Conservation (phyloP, 1,140 invertebrate species). For the Brachystomella parvula region DNA sequence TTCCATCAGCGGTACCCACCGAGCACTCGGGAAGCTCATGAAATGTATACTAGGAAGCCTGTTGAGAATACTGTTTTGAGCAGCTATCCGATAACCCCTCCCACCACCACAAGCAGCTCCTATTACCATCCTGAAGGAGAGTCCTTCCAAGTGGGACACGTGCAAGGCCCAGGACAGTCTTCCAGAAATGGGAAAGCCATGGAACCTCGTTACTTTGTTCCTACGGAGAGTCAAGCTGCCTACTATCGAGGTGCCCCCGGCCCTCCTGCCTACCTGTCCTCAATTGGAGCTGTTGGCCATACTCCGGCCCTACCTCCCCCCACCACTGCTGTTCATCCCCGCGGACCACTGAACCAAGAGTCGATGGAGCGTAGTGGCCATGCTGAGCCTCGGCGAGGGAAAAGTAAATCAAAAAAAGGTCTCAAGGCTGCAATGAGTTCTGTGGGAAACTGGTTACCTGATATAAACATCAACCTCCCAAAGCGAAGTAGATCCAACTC, state of each 20-base stretch:
- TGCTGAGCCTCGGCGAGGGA: conserved; percentile 43
- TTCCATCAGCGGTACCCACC: conserved; percentile 20
- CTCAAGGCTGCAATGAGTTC: conserved; percentile 71
- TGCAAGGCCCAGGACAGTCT: not conserved
- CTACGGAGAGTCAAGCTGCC: not conserved
- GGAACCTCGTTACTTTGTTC: too few species aligned
- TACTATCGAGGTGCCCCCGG: not conserved
- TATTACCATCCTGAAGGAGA: not conserved
- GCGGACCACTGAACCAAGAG: not conserved
- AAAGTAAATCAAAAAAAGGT: conserved; percentile 63
- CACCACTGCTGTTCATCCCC: not conserved
- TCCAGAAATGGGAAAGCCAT: too few species aligned
- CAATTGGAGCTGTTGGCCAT: not conserved
- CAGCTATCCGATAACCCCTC: too few species aligned
- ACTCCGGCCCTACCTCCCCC: not conserved
- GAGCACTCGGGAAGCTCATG: not conserved
- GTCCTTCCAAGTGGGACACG: not conserved
- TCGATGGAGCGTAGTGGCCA: not conserved
- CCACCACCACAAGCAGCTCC: too few species aligned
- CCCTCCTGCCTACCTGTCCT: not conserved
- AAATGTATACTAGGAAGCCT: conserved; percentile 19
- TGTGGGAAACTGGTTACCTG: conserved; percentile 69
- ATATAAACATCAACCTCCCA: conserved; percentile 57
- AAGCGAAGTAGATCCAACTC: conserved; percentile 67
- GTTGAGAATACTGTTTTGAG: too few species aligned